Conservation (phyloP, 37 sponge, comb jelly and placozoan species). For the Axinella damicornis region DNA sequence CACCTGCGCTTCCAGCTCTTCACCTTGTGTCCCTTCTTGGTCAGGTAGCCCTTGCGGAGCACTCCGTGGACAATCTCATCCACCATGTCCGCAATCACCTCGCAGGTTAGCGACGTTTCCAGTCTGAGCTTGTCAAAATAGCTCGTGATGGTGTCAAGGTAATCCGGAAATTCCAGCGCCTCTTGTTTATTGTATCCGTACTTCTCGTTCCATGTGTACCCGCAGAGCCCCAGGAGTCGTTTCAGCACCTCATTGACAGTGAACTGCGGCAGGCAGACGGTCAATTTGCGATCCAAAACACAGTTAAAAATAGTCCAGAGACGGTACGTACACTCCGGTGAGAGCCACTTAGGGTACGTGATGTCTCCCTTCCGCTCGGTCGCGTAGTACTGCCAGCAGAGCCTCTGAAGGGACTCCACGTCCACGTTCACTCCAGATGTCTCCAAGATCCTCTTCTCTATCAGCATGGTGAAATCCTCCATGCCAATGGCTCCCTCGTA, state of each 20-base stretch:
- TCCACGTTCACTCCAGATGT: slow-evolving; percentile 19
- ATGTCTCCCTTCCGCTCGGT: slow-evolving; percentile 29
- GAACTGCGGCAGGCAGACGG: background rate
- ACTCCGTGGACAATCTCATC: slow-evolving; percentile 71
- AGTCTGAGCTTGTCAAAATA: slow-evolving; percentile 45
- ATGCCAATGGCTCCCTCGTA: slow-evolving; percentile 33
- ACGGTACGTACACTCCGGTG: slow-evolving; percentile 28
- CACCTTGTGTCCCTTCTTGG: slow-evolving; percentile 72
- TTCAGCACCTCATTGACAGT: slow-evolving; percentile 44
- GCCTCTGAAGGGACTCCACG: slow-evolving; percentile 11
- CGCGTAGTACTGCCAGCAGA: slow-evolving; percentile 56
- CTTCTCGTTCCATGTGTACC: slow-evolving; percentile 51
- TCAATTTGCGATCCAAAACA: background rate
- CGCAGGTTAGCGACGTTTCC: slow-evolving; percentile 49
- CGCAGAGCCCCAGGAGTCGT: slow-evolving; percentile 27
- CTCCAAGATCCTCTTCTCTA: slow-evolving; percentile 20
- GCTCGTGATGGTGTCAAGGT: slow-evolving; percentile 37
- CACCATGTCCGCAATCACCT: slow-evolving; percentile 56
- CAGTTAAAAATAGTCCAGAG: slow-evolving; percentile 60
- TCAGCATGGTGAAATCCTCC: slow-evolving; percentile 39
- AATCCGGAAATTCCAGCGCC: slow-evolving; percentile 40
- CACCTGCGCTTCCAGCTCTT: slow-evolving; percentile 69
- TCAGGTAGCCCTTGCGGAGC: slow-evolving; percentile 72
- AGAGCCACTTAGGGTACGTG: slow-evolving; percentile 53
- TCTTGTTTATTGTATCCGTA: slow-evolving; percentile 13